Conservation (phyloP, 2,797 vertebrate genomes). For the Muscicapa striata region DNA sequence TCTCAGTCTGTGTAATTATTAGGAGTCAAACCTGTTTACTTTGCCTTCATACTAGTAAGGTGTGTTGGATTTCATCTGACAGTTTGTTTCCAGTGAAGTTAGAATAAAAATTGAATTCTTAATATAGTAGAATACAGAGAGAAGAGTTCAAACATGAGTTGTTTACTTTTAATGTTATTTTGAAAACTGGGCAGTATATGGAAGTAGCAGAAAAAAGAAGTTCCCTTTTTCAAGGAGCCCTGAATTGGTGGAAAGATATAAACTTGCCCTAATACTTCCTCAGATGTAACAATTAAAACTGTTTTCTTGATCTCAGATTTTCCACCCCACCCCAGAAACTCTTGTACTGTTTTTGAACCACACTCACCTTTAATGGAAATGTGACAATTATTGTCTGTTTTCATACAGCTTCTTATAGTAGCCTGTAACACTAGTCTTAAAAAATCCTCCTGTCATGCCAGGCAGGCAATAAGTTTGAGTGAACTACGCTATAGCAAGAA, state of each 20-base stretch:
- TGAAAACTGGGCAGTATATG: constrained; percentile 21
- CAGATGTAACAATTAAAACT: not conserved
- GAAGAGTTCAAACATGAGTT: not conserved
- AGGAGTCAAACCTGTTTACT: constrained; percentile 1
- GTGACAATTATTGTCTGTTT: not conserved
- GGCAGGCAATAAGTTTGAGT: constrained; percentile 6
- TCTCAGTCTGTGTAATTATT: constrained; percentile 53
- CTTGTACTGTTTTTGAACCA: not conserved
- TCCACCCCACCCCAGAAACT: not conserved
- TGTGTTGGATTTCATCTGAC: not conserved
- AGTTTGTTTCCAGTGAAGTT: not conserved
- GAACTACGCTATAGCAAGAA: constrained; percentile 39
- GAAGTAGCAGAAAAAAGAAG: constrained; percentile 11
- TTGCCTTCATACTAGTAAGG: not conserved
- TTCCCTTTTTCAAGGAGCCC: constrained; percentile 47
- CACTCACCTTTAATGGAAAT: not conserved
- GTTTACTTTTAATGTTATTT: constrained; percentile 37
- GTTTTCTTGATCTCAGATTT: not conserved
- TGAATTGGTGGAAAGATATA: not conserved
- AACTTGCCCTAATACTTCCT: not conserved
- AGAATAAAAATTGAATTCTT: not conserved
- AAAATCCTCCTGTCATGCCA: not conserved
- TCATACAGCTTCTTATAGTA: not conserved
- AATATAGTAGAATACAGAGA: not conserved
- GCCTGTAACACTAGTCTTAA: not conserved